A percentile compares a stretch with the other conserved stretches of the same genome.
phyloP scores from a whole-genome alignment of 2,888 invertebrate genomes.

The Bunonema sp. region DNA sequence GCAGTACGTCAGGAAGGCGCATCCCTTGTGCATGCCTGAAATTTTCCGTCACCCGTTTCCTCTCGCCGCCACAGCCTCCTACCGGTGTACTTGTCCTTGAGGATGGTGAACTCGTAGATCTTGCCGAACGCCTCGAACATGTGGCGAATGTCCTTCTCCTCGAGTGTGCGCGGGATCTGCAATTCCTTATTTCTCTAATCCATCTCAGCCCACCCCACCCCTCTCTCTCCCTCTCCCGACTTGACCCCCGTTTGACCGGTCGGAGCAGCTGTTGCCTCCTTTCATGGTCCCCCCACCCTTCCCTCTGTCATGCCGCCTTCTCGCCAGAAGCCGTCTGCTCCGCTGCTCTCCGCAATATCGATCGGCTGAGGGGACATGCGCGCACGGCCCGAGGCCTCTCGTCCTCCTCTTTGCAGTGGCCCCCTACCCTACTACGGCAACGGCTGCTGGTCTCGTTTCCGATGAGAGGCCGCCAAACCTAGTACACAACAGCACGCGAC shows the following conservation, averaged over 20 bases:
- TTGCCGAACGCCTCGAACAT: slow-evolving; percentile 82
- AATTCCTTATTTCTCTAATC: slow-evolving; percentile 5
- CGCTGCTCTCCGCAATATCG: too few relatives aligned
- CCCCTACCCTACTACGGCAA: too few relatives aligned
- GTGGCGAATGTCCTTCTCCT: slow-evolving; percentile 70
- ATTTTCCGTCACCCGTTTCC: not conserved
- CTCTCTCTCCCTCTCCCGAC: not conserved
- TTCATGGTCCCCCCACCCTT: not conserved
- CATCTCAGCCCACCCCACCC: not conserved
- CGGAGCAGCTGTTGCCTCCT: too few relatives aligned
- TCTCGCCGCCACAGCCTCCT: not conserved
- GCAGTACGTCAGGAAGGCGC: slow-evolving; percentile 95
- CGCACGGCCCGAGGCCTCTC: too few relatives aligned
- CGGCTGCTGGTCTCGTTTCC: too few relatives aligned
- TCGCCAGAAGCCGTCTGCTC: not conserved
- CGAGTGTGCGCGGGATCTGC: slow-evolving; percentile 74
- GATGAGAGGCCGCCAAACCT: too few relatives aligned
- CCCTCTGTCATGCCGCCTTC: not conserved
- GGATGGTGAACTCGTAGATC: slow-evolving; percentile 79
- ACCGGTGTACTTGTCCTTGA: slow-evolving; percentile 74
- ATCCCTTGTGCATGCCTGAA: slow-evolving; percentile 81
- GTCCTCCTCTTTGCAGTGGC: too few relatives aligned
- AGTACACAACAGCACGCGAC: too few relatives aligned
- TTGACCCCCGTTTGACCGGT: not conserved
- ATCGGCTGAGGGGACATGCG: too few relatives aligned